Percentiles rank a stretch among this genome's conserved stretches.
Conservation (phyloP, 2,797 vertebrate species). For the Anolis apletophallus region DNA sequence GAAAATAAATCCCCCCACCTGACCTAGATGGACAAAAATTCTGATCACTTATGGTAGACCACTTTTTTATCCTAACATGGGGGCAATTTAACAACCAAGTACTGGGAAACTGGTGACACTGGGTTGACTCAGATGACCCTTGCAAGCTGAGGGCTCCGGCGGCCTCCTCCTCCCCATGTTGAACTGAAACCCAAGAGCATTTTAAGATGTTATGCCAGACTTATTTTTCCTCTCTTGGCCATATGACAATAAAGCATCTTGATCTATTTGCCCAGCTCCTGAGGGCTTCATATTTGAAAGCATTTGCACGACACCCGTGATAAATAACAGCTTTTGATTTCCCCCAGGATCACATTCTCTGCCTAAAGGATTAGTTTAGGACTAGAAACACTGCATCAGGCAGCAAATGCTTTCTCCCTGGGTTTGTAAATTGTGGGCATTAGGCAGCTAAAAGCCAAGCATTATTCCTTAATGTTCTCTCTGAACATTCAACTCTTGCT, state of each 20-base stretch:
- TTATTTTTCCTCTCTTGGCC: not conserved
- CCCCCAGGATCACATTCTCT: not conserved
- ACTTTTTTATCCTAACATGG: not conserved
- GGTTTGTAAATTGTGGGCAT: conserved; percentile 5
- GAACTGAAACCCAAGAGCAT: not conserved
- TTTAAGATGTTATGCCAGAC: not conserved
- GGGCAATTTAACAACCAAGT: not conserved
- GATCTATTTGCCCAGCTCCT: conserved; percentile 4
- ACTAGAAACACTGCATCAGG: not conserved
- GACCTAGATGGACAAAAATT: not conserved
- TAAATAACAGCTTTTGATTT: conserved; percentile 1
- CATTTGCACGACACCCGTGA: not conserved
- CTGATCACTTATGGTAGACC: not conserved
- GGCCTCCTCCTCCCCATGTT: not conserved
- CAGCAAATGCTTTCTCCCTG: conserved; percentile 7
- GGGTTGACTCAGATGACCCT: not conserved
- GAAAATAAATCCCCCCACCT: too few relatives aligned
- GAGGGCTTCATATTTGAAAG: not conserved
- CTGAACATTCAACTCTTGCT: not conserved
- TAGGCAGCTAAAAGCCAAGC: not conserved
- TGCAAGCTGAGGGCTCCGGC: not conserved
- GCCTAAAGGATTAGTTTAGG: conserved; percentile 10
- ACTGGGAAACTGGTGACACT: not conserved
- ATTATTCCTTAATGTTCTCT: not conserved
- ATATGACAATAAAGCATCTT: not conserved